phyloP scores from a whole-genome alignment of 2,888 invertebrate genomes.

The Crocallis elinguaria region DNA sequence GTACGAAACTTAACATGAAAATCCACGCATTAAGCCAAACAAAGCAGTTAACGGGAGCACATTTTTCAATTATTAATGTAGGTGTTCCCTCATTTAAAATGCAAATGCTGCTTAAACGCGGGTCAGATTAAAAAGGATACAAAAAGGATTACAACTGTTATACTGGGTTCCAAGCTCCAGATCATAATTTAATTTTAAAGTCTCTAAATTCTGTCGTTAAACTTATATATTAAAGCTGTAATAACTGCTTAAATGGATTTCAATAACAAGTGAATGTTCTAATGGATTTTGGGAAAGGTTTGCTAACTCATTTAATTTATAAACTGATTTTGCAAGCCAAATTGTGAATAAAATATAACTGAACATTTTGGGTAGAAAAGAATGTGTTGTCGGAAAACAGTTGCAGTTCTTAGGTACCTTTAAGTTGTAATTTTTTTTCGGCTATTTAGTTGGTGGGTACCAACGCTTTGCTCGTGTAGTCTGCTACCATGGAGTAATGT shows the following conservation, averaged over 20 bases:
- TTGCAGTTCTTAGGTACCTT: too few species aligned
- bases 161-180: slow-evolving; percentile 4
- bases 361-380: too few species aligned
- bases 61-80: slow-evolving; percentile 25
- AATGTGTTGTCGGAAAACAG: too few species aligned
- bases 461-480: too few species aligned
- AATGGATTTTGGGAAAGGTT: slow-evolving; percentile 32
- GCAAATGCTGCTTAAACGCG: slow-evolving; percentile 23
- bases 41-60: slow-evolving; percentile 7
- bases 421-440: too few species aligned
- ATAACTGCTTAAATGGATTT: slow-evolving; percentile 14
- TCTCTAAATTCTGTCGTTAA: slow-evolving; percentile 42
- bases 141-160: slow-evolving; percentile 40
- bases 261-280: slow-evolving; percentile 19
- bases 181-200: slow-evolving; percentile 43
- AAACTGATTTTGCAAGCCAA: background rate
- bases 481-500: too few species aligned
- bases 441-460: too few species aligned
- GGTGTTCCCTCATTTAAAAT: slow-evolving; percentile 23
- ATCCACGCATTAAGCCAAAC: slow-evolving; percentile 13
- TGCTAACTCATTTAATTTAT: slow-evolving; percentile 7
- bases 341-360: too few species aligned
- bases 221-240: slow-evolving; percentile 16
- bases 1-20: slow-evolving; percentile 15
- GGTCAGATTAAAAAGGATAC: slow-evolving; percentile 57